Evolutionary conservation across 2,797 vertebrate genomes (phyloP), one percentile per base, ranked within the genome.

Genomic region (Trachurus trachurus): DNA sequence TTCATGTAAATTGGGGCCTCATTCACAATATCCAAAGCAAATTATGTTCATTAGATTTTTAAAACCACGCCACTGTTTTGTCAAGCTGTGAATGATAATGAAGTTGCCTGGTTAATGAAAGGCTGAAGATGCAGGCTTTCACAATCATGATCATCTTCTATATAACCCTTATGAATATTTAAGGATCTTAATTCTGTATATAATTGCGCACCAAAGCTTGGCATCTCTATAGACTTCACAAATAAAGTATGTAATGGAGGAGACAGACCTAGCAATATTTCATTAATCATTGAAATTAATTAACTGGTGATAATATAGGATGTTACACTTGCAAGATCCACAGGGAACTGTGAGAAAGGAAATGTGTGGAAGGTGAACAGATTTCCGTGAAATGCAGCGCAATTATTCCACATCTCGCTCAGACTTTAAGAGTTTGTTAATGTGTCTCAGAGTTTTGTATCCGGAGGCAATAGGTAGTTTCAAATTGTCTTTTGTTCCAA

Each of bases 81-180:
- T 94, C 93, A 93, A 93, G 93, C 93, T 93, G 92, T 92, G 93
- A 92, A 94, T 94, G 88, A 92, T 94, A 94, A 94, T 94, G 93
- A 94, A 92, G 92, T 92, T 93, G 89, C 89, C 83, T 93, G 80
- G 87, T 89, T 93, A 93, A 94, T 93, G 92, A 93, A 92, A 85
- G 90, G 67, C 89, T 90, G 88, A 86, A 90, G 89, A 93, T 88
- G 90, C 90, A 87, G 87, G 77, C 88, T 91, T 91, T 89, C 88
- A 93, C 92, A 92, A 92, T 93, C 91, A 92, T 81, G 86, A 91
- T 93, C 90, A 87, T 92, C 92, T 91, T 93, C 93, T 86, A 92
- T 92, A 91, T 89, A 86, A 88, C 87, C 91, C 92, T 89, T 92
- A 93, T 94, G 93, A 94, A 95, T 94, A 94, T 93, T 93, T 92